Percentiles rank a stretch among this genome's conserved stretches.
These are phyloP conservation scores for Indri indri DNA, from an alignment of 2,113 vertebrate species.

Conservation along the genomic window DNA sequence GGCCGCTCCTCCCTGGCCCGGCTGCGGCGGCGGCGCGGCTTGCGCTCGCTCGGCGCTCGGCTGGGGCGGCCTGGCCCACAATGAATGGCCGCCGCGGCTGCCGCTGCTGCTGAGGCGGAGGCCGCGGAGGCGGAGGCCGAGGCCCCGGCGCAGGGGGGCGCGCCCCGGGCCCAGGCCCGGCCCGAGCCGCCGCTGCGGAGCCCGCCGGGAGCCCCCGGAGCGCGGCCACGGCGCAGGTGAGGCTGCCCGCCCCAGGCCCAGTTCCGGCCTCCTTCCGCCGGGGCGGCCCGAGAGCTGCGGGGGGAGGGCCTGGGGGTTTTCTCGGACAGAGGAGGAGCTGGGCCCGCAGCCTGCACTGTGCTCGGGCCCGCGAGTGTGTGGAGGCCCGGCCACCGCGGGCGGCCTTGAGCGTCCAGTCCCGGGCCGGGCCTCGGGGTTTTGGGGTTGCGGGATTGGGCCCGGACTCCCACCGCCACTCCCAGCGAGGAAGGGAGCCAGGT, in stretches of 20 bases:
- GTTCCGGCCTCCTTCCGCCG: conserved; percentile 56
- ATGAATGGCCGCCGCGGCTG: conserved; percentile 91
- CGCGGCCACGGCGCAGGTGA: conserved; percentile 73
- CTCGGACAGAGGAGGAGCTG: neutral
- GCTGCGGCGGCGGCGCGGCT: conserved; percentile 67
- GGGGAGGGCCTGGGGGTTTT: neutral
- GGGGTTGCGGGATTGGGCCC: conserved; percentile 61
- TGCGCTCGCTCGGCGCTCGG: conserved; percentile 87
- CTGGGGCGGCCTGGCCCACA: conserved; percentile 86
- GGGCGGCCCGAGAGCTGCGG: neutral
- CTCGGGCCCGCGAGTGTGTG: neutral
- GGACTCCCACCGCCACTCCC: conserved; percentile 48
- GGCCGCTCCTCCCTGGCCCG: neutral
- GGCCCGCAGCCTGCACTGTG: neutral
- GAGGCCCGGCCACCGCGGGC: conserved; percentile 68
- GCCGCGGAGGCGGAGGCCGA: conserved; percentile 77
- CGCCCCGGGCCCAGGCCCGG: conserved; percentile 75
- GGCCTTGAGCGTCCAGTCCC: conserved; percentile 21
- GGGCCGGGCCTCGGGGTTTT: neutral
- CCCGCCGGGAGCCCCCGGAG: conserved; percentile 65
- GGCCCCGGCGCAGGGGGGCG: conserved; percentile 73
- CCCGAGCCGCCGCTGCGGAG: conserved; percentile 75
- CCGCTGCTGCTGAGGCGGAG: conserved; percentile 77
- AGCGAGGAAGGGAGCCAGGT: neutral
- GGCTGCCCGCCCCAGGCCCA: conserved; percentile 41